Percentiles rank a stretch among this genome's conserved stretches.
Conservation (phyloP, 2,888 invertebrate genomes). For the Eulithis prunata region DNA sequence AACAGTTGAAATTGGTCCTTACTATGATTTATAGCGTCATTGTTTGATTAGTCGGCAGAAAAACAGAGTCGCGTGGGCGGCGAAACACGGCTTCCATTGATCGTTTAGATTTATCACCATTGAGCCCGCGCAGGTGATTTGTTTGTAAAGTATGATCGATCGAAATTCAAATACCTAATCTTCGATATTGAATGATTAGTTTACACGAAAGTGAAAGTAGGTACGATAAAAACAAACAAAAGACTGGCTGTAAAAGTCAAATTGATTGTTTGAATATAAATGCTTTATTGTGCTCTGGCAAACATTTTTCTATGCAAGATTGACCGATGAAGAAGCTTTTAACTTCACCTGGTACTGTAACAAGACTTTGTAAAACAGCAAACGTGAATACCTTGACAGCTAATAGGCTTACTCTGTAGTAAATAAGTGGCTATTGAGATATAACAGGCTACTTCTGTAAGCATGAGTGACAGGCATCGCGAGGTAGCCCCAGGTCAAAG, state of each 20-base stretch:
- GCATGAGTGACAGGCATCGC: constrained; percentile 63
- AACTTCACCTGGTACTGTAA: constrained; percentile 11
- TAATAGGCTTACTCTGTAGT: constrained; percentile 50
- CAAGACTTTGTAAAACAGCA: constrained; percentile 35
- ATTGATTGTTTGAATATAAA: constrained; percentile 39
- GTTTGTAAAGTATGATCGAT: constrained; percentile 45
- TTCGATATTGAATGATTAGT: constrained; percentile 24
- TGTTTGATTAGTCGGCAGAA: constrained; percentile 51
- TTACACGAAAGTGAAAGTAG: constrained; percentile 40
- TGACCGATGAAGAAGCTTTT: constrained; percentile 26
- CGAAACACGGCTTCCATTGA: constrained; percentile 55
- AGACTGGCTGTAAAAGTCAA: constrained; percentile 34
- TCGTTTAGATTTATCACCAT: constrained; percentile 65
- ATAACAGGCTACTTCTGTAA: constrained; percentile 60
- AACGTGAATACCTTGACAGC: constrained; percentile 40
- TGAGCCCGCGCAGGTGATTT: constrained; percentile 60
- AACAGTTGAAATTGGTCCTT: constrained; percentile 15
- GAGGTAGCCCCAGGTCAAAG: constrained; percentile 50
- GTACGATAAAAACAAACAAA: constrained; percentile 38
- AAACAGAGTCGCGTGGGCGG: constrained; percentile 49
- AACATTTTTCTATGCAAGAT: constrained; percentile 23
- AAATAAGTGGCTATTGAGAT: constrained; percentile 60
- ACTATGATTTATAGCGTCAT: constrained; percentile 48
- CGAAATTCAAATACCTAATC: constrained; percentile 32
- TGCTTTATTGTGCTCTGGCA: constrained; percentile 23